Conservation (phyloP, 2,888 invertebrate genomes). For the Amblyteles armatorius region DNA sequence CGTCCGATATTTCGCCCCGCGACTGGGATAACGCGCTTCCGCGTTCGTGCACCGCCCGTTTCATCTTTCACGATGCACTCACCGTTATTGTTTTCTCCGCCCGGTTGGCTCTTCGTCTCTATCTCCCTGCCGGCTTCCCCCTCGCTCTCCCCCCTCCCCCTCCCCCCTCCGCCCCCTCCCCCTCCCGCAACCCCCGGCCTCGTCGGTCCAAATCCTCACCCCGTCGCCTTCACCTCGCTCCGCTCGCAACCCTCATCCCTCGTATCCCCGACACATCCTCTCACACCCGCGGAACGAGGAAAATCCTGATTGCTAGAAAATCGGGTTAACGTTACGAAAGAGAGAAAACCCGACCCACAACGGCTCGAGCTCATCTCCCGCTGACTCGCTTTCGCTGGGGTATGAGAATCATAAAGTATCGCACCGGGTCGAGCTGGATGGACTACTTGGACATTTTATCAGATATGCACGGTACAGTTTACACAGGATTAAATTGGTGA, state of each 20-base stretch:
- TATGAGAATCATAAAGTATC: slow-evolving; percentile 32
- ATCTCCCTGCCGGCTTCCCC: slow-evolving; percentile 25
- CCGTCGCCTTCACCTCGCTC: slow-evolving; percentile 38
- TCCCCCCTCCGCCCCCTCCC: neutral
- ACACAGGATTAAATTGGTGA: no score
- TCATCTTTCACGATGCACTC: slow-evolving; percentile 68
- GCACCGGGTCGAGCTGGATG: slow-evolving; percentile 7
- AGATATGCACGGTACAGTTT: neutral
- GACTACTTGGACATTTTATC: neutral
- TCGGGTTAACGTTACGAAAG: slow-evolving; percentile 70
- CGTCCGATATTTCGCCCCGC: slow-evolving; percentile 56
- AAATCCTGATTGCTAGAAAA: slow-evolving; percentile 73
- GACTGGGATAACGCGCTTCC: slow-evolving; percentile 51
- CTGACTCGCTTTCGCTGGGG: slow-evolving; percentile 8
- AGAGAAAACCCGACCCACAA: slow-evolving; percentile 25
- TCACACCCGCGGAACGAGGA: slow-evolving; percentile 54
- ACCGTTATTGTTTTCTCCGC: slow-evolving; percentile 64
- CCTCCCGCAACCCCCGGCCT: neutral
- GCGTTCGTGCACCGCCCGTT: slow-evolving; percentile 54
- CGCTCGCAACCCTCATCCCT: slow-evolving; percentile 37
- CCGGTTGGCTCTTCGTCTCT: slow-evolving; percentile 32
- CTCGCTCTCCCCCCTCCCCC: neutral
- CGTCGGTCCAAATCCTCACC: slow-evolving; percentile 3
- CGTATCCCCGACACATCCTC: slow-evolving; percentile 24
- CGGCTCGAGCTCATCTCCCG: slow-evolving; percentile 23